Percentiles rank a stretch among this genome's conserved stretches.
phyloP scores from a whole-genome alignment of 2,888 invertebrate genomes.

The Lypha dubia region DNA sequence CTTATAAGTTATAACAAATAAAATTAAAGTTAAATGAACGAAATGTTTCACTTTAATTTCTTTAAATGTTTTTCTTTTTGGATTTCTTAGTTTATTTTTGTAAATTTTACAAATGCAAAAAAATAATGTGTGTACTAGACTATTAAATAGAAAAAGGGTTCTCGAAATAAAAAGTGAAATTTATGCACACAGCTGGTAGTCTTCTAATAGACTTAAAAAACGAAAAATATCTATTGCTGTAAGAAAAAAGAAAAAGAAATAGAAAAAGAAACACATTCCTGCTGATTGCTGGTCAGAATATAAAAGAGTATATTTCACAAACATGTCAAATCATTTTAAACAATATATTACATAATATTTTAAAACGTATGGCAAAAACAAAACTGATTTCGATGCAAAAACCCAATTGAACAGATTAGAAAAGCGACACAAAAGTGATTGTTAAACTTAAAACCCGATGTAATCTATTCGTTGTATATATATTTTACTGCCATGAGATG shows the following conservation, averaged over 20 bases:
- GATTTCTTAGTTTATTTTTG: slow-evolving; percentile 22
- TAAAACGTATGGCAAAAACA: no score
- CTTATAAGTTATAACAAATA: slow-evolving; percentile 37
- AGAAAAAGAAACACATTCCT: slow-evolving; percentile 23
- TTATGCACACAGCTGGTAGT: slow-evolving; percentile 78
- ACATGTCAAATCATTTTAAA: background rate
- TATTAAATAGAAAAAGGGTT: slow-evolving; percentile 56
- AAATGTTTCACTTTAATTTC: slow-evolving; percentile 37
- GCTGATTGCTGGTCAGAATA: slow-evolving; percentile 19
- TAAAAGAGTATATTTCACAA: slow-evolving; percentile 22
- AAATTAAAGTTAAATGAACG: slow-evolving; percentile 48
- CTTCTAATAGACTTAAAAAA: slow-evolving; percentile 64
- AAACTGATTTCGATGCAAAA: no score
- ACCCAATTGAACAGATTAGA: no score
- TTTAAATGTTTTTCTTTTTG: slow-evolving; percentile 1
- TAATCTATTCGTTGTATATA: no score
- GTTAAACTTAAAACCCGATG: no score
- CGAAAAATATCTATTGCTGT: slow-evolving; percentile 28
- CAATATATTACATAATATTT: no score
- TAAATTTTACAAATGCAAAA: slow-evolving; percentile 44
- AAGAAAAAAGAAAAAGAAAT: slow-evolving; percentile 20
- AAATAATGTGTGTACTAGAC: slow-evolving; percentile 60
- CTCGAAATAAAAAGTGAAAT: slow-evolving; percentile 75
- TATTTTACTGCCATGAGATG: no score
- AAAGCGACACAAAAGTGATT: no score